These are phyloP conservation scores for Amphibalanus amphitrite DNA, from an alignment of 1,140 invertebrate species.

Conservation along the genomic window DNA sequence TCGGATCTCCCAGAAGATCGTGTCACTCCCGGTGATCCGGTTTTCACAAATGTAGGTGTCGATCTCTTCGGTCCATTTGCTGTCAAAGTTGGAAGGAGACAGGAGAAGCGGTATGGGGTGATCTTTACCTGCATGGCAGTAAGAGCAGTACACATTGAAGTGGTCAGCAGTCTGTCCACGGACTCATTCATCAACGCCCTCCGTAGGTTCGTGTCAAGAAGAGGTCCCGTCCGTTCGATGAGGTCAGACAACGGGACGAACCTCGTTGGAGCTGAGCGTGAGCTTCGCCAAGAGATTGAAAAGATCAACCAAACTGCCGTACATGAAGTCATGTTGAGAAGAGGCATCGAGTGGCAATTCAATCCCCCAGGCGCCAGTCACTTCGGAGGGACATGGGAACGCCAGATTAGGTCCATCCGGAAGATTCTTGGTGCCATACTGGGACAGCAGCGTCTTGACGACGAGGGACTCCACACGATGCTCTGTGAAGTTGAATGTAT, in stretches of 20 bases:
- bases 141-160: slow-evolving; percentile 21
- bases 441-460: slow-evolving; percentile 11
- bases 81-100: slow-evolving; percentile 13
- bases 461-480: slow-evolving; percentile 15
- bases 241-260: slow-evolving; percentile 23
- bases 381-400: slow-evolving; percentile 19
- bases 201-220: slow-evolving; percentile 19
- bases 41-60: slow-evolving; percentile 16
- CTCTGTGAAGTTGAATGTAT: slow-evolving; percentile 13
- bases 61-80: slow-evolving; percentile 20
- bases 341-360: slow-evolving; percentile 17
- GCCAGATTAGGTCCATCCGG: slow-evolving; percentile 12
- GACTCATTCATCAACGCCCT: slow-evolving; percentile 20
- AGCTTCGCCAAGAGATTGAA: slow-evolving; percentile 15
- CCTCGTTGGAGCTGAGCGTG: slow-evolving; percentile 19
- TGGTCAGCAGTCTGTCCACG: slow-evolving; percentile 17
- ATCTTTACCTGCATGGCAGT: slow-evolving; percentile 20
- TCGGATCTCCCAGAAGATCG: slow-evolving; percentile 16
- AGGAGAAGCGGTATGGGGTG: slow-evolving; percentile 16
- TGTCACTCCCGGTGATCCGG: slow-evolving; percentile 4
- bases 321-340: slow-evolving; percentile 7
- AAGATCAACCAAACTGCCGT: slow-evolving; percentile 15
- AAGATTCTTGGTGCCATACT: slow-evolving; percentile 9
- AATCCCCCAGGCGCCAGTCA: slow-evolving; percentile 16
- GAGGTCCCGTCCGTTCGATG: slow-evolving; percentile 18